Percentiles rank a stretch among this genome's conserved stretches.
These are phyloP conservation scores for Pseudopipra pipra DNA, from an alignment of 2,113 vertebrate species.

Conservation along the genomic window DNA sequence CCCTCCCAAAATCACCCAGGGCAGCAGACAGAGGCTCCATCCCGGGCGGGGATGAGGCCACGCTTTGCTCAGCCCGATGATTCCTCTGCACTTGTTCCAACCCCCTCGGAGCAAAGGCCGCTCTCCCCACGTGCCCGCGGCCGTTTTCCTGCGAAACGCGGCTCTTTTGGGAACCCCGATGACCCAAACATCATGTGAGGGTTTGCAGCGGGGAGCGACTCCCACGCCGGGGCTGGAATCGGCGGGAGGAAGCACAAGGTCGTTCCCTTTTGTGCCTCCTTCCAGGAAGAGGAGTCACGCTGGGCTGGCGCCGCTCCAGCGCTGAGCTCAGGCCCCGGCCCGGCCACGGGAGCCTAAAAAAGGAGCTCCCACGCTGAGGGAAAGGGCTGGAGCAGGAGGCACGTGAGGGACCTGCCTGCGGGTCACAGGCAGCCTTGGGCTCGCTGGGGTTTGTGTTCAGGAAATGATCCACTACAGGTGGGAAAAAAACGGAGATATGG, in stretches of 20 bases:
- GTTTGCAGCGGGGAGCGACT: neutral
- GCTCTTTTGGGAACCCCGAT: neutral
- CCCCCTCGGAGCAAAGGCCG: neutral
- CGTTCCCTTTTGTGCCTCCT: neutral
- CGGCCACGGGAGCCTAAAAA: neutral
- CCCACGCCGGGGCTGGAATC: neutral
- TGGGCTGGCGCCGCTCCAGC: neutral
- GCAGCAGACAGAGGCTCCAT: neutral
- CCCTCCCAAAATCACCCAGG: neutral
- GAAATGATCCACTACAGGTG: neutral
- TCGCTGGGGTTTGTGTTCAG: neutral
- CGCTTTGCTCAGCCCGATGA: neutral
- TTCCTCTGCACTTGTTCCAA: neutral
- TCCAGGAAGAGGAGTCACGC: conserved; percentile 35
- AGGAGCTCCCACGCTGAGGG: neutral
- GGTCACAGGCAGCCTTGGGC: no score
- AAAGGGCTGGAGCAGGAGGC: neutral
- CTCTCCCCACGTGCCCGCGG: neutral
- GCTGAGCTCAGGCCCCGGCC: neutral
- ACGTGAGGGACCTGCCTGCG: neutral
- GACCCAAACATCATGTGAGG: conserved; percentile 66
- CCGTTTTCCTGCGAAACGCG: neutral
- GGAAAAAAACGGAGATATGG: neutral
- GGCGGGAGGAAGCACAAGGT: neutral
- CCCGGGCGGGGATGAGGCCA: neutral